Conservation (phyloP, 2,888 invertebrate genomes). For the Exephanes ischioxanthus region DNA sequence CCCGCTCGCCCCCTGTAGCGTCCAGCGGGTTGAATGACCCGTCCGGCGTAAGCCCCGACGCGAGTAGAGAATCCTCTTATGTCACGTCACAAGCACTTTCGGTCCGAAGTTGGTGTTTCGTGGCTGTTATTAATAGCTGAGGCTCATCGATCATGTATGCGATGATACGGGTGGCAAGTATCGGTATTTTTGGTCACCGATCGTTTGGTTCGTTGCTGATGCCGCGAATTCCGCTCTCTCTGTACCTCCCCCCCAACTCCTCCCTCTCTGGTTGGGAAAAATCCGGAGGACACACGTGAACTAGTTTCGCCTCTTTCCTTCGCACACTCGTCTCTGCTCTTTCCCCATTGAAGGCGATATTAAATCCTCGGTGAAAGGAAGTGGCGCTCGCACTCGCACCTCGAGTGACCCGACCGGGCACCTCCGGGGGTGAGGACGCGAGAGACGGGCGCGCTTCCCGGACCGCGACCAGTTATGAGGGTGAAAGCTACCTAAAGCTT, state of each 20-base stretch:
- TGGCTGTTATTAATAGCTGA: conserved; percentile 25
- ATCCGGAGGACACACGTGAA: conserved; percentile 18
- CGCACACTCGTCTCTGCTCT: conserved; percentile 26
- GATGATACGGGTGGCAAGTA: conserved; percentile 8
- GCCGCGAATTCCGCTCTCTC: neutral
- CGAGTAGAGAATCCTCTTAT: neutral
- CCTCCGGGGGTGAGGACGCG: conserved; percentile 5
- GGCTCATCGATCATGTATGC: conserved; percentile 46
- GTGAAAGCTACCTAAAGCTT: conserved; percentile 72
- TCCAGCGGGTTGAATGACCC: neutral
- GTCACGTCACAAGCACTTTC: neutral
- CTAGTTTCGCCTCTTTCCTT: conserved; percentile 1
- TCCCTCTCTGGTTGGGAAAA: conserved; percentile 8
- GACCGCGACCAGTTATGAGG: conserved; percentile 72
- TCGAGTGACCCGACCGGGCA: neutral
- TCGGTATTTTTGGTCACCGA: conserved; percentile 23
- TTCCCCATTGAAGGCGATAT: conserved; percentile 73
- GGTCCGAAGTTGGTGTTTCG: conserved; percentile 24
- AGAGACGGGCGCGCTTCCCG: conserved; percentile 43
- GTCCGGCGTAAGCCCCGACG: neutral
- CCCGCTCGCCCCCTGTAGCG: too few relatives aligned
- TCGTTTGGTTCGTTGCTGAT: conserved; percentile 43
- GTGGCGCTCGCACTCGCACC: conserved; percentile 40
- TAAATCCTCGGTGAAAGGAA: conserved; percentile 79
- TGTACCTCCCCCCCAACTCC: too few relatives aligned